These are phyloP conservation scores for Dynastes tityus DNA, from an alignment of 2,888 invertebrate genomes.

Conservation along the genomic window DNA sequence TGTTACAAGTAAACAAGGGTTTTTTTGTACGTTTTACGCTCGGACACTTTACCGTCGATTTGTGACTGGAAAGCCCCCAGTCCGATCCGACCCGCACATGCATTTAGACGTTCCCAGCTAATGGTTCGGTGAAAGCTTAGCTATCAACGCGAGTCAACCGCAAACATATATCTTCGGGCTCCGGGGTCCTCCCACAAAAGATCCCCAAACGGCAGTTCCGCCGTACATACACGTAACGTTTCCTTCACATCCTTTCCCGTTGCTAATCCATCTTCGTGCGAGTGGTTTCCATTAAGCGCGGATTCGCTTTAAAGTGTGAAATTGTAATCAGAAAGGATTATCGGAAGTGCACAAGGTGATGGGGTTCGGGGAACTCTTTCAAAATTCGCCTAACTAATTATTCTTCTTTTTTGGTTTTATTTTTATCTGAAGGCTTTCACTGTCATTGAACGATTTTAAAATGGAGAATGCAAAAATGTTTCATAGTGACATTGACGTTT, in stretches of 20 bases:
- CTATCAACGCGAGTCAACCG: constrained; percentile 46
- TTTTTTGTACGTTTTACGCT: constrained; percentile 23
- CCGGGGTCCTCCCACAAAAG: constrained; percentile 41
- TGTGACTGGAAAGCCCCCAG: constrained; percentile 35
- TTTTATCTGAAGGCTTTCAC: too few species aligned
- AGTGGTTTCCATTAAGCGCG: background rate
- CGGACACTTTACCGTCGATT: constrained; percentile 38
- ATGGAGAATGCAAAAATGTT: too few species aligned
- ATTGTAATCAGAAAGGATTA: background rate
- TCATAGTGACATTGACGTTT: too few species aligned
- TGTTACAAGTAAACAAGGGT: constrained; percentile 33
- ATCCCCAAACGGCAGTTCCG: constrained; percentile 19
- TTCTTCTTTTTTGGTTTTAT: too few species aligned
- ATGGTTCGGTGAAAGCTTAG: constrained; percentile 50
- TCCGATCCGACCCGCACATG: constrained; percentile 32
- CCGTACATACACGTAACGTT: background rate
- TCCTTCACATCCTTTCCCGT: background rate
- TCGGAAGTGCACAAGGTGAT: too few species aligned
- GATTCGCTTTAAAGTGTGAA: background rate
- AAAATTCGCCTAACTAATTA: too few species aligned
- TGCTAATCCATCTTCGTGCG: constrained; percentile 18
- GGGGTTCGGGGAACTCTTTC: too few species aligned
- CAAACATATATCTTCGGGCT: constrained; percentile 46
- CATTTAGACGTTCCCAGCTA: constrained; percentile 50
- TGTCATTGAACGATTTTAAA: too few species aligned